Conservation (phyloP, 2,113 vertebrate species). For the Vulpes lagopus region DNA sequence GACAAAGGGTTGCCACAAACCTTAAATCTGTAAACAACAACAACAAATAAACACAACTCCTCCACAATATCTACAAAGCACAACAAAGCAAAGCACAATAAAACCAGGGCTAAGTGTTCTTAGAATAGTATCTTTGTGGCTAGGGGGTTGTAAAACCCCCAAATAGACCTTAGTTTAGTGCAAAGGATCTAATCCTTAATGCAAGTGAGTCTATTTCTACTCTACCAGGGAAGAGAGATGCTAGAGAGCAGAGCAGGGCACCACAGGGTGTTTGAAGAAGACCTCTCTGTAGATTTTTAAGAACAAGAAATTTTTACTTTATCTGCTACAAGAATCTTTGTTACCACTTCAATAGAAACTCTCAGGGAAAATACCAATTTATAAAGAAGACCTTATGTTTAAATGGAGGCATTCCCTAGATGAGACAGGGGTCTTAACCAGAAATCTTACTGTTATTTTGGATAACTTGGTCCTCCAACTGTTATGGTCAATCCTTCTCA, state of each 20-base stretch:
- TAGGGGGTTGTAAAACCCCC: neutral
- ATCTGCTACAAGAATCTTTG: neutral
- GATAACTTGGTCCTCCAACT: neutral
- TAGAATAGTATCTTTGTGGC: neutral
- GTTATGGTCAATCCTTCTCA: neutral
- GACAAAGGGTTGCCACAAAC: neutral
- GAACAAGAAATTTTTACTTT: neutral
- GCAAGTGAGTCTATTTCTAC: neutral
- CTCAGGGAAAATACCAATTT: neutral
- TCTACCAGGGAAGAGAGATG: neutral
- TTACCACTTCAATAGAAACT: neutral
- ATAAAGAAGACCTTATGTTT: neutral
- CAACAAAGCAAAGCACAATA: neutral
- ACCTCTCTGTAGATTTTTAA: neutral
- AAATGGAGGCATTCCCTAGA: neutral
- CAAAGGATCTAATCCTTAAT: slow-evolving; percentile 31
- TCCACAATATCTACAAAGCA: neutral
- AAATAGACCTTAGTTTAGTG: neutral
- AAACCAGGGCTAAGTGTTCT: neutral
- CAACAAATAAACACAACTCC: neutral
- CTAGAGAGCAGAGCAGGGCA: neutral
- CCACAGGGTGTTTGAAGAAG: neutral
- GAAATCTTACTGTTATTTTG: slow-evolving; percentile 34
- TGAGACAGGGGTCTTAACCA: neutral
- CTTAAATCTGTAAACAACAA: neutral